Base-by-base conservation (phyloP, 2,888 invertebrate species). In the Drepana falcataria region DNA sequence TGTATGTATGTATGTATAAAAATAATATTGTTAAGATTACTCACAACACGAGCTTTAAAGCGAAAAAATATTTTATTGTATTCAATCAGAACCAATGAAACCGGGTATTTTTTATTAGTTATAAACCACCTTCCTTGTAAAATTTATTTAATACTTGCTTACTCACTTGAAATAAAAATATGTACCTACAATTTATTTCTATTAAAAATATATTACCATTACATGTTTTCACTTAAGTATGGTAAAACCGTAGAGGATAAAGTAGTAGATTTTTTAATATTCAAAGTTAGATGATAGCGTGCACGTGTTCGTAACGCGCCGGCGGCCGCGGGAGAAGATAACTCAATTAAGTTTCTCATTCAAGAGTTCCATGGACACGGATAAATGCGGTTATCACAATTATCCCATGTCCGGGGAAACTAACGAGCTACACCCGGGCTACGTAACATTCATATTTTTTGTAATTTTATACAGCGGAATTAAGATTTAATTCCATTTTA, bases 351-450 rank as follows among this genome's bases (percentile, higher is more conserved):
- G 73, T 81, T 85, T 83, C 79, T 85, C 79, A 85, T 81, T 72
- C 81, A 75, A 76, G 79, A 77, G 75, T 78, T 74, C 68, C 73
- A 69, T 73, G 79, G 77, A 80, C 78, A 70, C 69, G 78, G 64
- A 80, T 80, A 78, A 87, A 87, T 81, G 83, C 67, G 83, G 83
- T 86, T 86, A 83, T 85, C 80, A 82, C 85, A 88, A 87, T 88
- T 87, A 85, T 83, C 76, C 74, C 67, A 68, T 77, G 75, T 75
- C 75, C 79, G 69, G 73, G 65, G 65, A 73, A 77, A 77, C 81
- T 82, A 85, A 85, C 81, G 78, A 81, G 73, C 68, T 63, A 56
- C 65, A 58, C 62, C 58, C 40, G 9, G 62, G 63, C 64, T 65
- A 66, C 55, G 58, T 56, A 60, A 57, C 59, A 62, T 60, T 58